Conservation (phyloP, 2,797 vertebrate genomes). For the Cheirogaleus major region DNA sequence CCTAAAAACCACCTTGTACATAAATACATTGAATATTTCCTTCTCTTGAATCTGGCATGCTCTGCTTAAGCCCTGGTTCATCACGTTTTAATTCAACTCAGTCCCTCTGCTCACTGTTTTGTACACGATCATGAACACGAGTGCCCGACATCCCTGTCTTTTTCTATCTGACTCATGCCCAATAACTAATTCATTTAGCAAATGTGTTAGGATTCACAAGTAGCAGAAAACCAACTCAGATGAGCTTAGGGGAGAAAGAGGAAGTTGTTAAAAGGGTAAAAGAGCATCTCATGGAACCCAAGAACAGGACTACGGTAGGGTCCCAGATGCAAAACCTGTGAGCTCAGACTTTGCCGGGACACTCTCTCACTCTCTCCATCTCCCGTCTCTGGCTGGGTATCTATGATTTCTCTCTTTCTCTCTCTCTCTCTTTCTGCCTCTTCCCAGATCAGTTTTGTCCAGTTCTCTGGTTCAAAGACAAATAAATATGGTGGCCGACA, state of each 20-base stretch:
- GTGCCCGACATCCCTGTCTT: neutral
- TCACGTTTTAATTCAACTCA: neutral
- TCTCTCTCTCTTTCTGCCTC: too few relatives aligned
- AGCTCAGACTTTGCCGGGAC: neutral
- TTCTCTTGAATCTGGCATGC: neutral
- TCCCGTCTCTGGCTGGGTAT: neutral
- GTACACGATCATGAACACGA: neutral
- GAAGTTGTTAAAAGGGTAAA: neutral
- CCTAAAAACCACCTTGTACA: neutral
- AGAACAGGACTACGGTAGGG: neutral
- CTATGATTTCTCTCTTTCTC: neutral
- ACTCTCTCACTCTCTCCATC: neutral
- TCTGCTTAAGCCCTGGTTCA: neutral
- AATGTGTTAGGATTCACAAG: slow-evolving; percentile 38
- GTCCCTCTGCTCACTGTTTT: neutral
- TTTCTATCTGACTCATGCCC: neutral
- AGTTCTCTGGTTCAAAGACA: slow-evolving; percentile 19
- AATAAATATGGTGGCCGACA: neutral
- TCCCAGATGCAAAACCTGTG: neutral
- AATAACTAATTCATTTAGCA: slow-evolving; percentile 32
- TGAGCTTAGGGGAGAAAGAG: slow-evolving; percentile 5
- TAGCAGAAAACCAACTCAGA: slow-evolving; percentile 34
- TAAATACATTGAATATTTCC: neutral
- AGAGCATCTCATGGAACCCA: neutral
- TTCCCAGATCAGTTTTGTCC: neutral